Base-by-base conservation (phyloP, 2,888 invertebrate species). In the Drosophila kambysellisi region DNA sequence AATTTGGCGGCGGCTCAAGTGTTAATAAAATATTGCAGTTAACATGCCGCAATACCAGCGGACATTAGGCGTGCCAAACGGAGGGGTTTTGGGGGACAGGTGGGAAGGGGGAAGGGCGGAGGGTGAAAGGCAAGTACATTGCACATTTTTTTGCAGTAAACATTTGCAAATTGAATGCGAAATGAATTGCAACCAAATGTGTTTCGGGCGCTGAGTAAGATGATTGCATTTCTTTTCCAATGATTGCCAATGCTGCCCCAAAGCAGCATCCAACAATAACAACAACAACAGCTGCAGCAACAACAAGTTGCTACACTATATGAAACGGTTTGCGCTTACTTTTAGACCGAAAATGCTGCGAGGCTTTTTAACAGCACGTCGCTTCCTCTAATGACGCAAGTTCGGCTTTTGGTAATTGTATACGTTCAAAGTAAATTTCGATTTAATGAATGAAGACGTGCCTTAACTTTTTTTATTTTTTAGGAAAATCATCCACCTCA, bases 21-120 rank as follows among this genome's bases (percentile, higher is more conserved):
- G 89, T 90, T 87, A 87, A 90, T 81, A 87, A 87, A 87, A 89
- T 87, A 90, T 79, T 86, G 81, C 90, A 79, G 70, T 85, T 79
- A 86, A 86, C 76, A 83, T 89, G 82, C 70, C 70, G 73, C 63
- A 76, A 76, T 74, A 75, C 65, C 68, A 79, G 68, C 67, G 61
- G 64, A 62, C 78, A 72, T 46, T 60, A 41, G 39, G 25, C 6
- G 29, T n/a, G 12, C n/a, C 56, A 15, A 12, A 32, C 29, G 29
- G 25, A 30, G 33, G 53, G 3, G 43, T 2, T 2, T 25, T 0
- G 17, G 37, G 39, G n/a, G n/a, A n/a, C n/a, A n/a, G 48, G 17
- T 30, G 6, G 9, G 11, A 29, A 29, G 50, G 11, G 25, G 20
- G 25, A 50, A 37, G 11, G 68, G 39, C 12, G 9, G 29, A 20